Base-by-base conservation (phyloP, 1,140 invertebrate genomes). In the Patella vulgata region DNA sequence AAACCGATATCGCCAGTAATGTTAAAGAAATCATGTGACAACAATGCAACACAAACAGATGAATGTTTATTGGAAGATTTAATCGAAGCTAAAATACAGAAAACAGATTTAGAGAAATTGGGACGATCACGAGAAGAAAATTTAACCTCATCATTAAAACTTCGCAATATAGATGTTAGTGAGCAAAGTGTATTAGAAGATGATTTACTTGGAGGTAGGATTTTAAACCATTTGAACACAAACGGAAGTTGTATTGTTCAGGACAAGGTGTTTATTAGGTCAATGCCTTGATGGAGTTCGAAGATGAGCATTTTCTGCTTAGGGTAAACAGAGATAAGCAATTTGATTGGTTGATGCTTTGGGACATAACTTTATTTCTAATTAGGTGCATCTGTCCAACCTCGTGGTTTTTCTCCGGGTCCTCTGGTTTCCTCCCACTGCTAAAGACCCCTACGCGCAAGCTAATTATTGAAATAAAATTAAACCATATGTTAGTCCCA, bases 1-100 rank as follows among this genome's bases (percentile, higher is more conserved):
- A 36, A 36, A 36, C 5, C 33, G 14, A 5, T 14, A 36, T 36
- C 33, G 6, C 5, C 6, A 8, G 33, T 14, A 5, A n/a, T 23
- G 23, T 36, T 17, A 27, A 14, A 19, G 30, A 40, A 44, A 9
- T 3, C 6, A n/a, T 17, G 1, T 6, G 43, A 27, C 30, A 27
- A 39, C 19, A 31, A 53, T 12, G 5, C 12, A 1, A 61, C 58
- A 11, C 64, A 66, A 33, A 66, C 64, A 39, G 64, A 66, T 42
- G 53, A 61, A 44, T 51, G 42, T n/a, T 42, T 66, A 12, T 27
- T 66, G 47, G 53, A 66, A 17, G 58, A 61, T 11, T 39, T 61
- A 23, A 40, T 66, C 6, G 44, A 66, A 17, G 40, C 60, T 12
- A 43, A 27, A 19, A 36, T 57, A 3, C 40, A 51, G 50, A 14